These are phyloP conservation scores for Mirza zaza DNA, from an alignment of 2,113 vertebrate species.

Conservation along the genomic window DNA sequence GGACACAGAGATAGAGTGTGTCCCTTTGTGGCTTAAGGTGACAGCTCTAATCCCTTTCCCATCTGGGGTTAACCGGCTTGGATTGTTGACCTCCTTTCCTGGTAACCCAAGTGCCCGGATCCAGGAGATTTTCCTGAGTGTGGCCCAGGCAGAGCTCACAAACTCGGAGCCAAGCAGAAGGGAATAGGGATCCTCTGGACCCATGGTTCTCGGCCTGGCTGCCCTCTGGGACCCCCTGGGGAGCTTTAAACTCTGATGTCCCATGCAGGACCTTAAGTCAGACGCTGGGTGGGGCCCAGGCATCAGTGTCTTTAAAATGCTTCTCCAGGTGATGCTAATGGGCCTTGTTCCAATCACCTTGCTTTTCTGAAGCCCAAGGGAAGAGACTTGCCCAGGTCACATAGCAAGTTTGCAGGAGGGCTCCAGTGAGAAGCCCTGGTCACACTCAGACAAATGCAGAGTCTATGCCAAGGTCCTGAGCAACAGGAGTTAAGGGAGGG, in stretches of 20 bases:
- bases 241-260: not conserved
- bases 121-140: not conserved
- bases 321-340: not conserved
- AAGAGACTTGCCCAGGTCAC: not conserved
- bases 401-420: not conserved
- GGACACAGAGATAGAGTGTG: not conserved
- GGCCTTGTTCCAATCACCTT: not conserved
- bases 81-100: slow-evolving; percentile 62
- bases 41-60: not conserved
- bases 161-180: not conserved
- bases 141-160: not conserved
- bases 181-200: not conserved
- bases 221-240: not conserved
- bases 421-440: not conserved
- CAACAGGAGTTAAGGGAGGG: not conserved
- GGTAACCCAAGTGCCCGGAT: slow-evolving; percentile 36
- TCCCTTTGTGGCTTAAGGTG: not conserved
- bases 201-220: not conserved
- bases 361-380: not conserved
- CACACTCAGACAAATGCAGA: not conserved
- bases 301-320: not conserved
- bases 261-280: not conserved
- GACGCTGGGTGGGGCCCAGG: not conserved
- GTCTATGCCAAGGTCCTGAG: rapidly evolving
- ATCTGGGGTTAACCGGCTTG: slow-evolving; percentile 12